These are phyloP conservation scores for Halisarca cf. caerulea DNA, from an alignment of 37 sponge, comb jelly and placozoan genomes.

Conservation along the genomic window DNA sequence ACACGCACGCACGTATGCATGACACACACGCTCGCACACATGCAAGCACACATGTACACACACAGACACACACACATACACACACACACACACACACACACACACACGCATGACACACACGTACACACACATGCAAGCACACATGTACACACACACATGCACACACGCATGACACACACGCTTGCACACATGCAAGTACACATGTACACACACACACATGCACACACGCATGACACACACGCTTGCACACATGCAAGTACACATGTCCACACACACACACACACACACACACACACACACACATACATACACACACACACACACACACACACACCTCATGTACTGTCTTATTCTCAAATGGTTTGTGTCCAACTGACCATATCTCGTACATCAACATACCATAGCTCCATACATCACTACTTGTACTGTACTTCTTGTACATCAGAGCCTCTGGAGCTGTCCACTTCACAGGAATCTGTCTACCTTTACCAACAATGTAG, in stretches of 20 bases:
- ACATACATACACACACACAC: background rate
- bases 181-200: no score
- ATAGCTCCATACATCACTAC: conserved; percentile 26
- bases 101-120: no score
- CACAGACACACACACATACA: no score
- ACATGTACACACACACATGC: no score
- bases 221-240: background rate
- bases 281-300: conserved; percentile 21
- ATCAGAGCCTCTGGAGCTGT: conserved; percentile 14
- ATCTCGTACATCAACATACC: conserved; percentile 26
- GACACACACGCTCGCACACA: no score
- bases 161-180: no score
- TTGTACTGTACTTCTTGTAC: conserved; percentile 23
- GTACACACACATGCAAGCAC: no score
- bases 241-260: background rate
- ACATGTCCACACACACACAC: background rate
- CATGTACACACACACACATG: background rate
- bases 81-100: no score
- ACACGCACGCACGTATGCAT: no score
- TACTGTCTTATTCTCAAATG: background rate
- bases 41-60: no score
- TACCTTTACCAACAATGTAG: background rate
- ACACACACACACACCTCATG: background rate
- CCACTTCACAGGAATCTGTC: conserved; percentile 11
- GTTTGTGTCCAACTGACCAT: conserved; percentile 27